A percentile compares a stretch with the other conserved stretches of the same genome.
phyloP scores from a whole-genome alignment of 2,113 vertebrate species.

The Suncus etruscus region DNA sequence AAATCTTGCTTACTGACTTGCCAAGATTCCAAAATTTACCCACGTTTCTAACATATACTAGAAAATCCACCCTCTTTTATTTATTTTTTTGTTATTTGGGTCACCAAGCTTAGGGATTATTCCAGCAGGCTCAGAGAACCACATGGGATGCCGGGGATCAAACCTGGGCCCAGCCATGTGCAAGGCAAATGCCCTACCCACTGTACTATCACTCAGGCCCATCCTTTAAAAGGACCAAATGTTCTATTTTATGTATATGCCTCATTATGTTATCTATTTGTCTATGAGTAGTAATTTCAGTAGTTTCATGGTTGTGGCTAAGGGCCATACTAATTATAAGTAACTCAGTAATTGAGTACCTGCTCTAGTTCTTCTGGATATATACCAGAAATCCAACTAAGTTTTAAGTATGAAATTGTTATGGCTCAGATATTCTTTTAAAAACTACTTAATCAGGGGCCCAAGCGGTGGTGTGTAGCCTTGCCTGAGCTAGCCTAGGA shows the following conservation, averaged over 20 bases:
- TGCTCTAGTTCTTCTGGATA: conserved; percentile 42
- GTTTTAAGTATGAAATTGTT: background rate
- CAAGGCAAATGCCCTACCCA: no score
- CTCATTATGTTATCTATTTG: background rate
- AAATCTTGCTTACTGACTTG: background rate
- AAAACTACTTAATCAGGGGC: background rate
- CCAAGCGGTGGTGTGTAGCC: no score
- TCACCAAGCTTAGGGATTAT: background rate
- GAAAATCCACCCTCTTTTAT: background rate
- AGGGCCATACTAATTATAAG: no score
- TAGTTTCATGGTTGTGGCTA: no score
- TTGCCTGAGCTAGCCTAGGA: no score
- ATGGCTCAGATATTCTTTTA: background rate
- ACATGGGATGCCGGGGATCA: no score
- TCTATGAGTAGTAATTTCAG: background rate
- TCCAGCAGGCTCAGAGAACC: no score
- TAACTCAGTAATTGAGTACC: background rate
- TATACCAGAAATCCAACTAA: background rate
- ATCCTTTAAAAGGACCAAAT: no score
- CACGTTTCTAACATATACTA: background rate
- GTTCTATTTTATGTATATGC: background rate
- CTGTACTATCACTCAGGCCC: no score
- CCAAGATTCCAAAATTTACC: conserved; percentile 6
- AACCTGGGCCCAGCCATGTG: no score
- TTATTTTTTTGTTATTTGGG: background rate